Percentiles rank a stretch among this genome's conserved stretches.
Conservation (phyloP, 2,113 vertebrate species). For the Platichthys flesus region DNA sequence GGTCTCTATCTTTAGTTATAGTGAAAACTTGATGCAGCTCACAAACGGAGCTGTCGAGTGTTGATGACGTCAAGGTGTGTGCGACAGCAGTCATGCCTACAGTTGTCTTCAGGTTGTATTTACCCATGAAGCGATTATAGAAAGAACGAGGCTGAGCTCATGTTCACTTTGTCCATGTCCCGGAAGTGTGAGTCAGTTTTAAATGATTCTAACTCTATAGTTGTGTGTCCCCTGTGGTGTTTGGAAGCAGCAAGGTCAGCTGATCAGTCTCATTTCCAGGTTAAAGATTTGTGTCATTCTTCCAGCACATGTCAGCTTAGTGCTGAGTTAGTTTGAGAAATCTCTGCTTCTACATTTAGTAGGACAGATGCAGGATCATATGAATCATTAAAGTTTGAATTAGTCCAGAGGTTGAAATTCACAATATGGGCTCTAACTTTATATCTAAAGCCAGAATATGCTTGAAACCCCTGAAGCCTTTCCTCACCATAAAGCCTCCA, state of each 20-base stretch:
- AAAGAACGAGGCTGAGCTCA: too few species aligned
- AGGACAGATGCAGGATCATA: neutral
- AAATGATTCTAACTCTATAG: neutral
- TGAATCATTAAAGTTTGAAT: neutral
- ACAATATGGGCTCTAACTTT: slow-evolving; percentile 61
- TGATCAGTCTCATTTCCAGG: neutral
- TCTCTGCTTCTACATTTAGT: neutral
- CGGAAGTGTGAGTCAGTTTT: neutral
- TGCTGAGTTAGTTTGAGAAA: neutral
- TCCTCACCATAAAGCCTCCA: slow-evolving; percentile 6
- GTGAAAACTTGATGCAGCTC: neutral
- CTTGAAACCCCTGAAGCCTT: slow-evolving; percentile 34
- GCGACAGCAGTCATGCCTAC: slow-evolving; percentile 30
- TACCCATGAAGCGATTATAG: neutral
- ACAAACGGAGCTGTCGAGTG: slow-evolving; percentile 10
- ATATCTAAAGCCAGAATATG: slow-evolving; percentile 52
- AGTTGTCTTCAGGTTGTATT: neutral
- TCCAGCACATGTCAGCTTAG: neutral
- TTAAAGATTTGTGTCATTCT: neutral
- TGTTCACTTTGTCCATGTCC: too few species aligned
- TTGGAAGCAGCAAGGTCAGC: too few species aligned
- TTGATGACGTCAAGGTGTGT: slow-evolving; percentile 54
- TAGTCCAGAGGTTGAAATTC: neutral
- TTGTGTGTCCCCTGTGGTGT: too few species aligned
- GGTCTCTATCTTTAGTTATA: neutral